Base-by-base conservation (phyloP, 2,888 invertebrate genomes). In the Allophyes oxyacanthae region DNA sequence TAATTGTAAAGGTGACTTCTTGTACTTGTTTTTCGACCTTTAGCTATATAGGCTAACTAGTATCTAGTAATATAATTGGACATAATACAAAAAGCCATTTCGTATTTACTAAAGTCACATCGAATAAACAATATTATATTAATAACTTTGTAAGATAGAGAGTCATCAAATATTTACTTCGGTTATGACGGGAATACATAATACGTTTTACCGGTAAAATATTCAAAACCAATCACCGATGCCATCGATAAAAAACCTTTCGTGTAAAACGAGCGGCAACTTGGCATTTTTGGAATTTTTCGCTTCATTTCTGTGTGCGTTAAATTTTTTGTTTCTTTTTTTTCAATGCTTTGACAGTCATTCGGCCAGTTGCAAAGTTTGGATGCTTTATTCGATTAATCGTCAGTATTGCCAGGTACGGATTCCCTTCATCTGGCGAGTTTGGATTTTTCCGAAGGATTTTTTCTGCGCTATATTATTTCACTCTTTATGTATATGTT, bases 181-280 rank as follows among this genome's bases (percentile, higher is more conserved):
- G 66, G 72, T 79, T 82, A 78, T 78, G 81, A 76, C 64, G 75
- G 66, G 80, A 84, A 83, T 85, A 78, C 65, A 62, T 79, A 84
- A 80, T 83, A 78, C 75, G 75, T 82, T 79, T 78, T 78, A 77
- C 66, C 75, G 72, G 81, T 86, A 77, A 84, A 86, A 85, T 84
- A 84, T 87, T 85, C 83, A 86, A 79, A 81, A 83, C 82, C 83
- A 86, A 82, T 83, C 84, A 84, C 74, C 79, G 79, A 76, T 78
- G 79, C 78, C 77, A 82, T 78, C 73, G 71, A 81, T 77, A 78
- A 77, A 83, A 81, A 82, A 80, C 71, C 65, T 80, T 81, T 79
- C 77, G 78, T 75, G 81, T 83, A 82, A 83, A 86, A 79, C 77
- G 78, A 75, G 67, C 68, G 82, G 62, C 56, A 79, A 79, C 81